phyloP scores from a whole-genome alignment of 2,113 vertebrate genomes.

The human region DNA sequence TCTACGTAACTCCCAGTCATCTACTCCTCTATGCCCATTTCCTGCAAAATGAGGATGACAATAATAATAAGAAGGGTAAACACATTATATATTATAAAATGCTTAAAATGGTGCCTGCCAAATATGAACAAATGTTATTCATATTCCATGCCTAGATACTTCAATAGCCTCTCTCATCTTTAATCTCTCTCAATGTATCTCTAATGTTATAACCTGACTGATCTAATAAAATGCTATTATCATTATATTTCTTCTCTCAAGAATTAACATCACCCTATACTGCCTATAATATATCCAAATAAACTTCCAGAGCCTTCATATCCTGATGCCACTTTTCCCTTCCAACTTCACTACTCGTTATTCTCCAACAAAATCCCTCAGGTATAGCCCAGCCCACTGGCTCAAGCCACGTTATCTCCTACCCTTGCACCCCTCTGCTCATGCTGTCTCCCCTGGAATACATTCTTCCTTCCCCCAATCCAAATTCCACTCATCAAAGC shows the following conservation, averaged over 20 bases:
- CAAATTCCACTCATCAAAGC: background rate
- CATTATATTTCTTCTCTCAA: constrained; percentile 5
- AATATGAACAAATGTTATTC: background rate
- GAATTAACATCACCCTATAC: background rate
- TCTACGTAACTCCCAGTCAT: background rate
- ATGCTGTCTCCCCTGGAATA: background rate
- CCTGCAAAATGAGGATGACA: constrained; percentile 6
- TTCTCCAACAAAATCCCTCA: constrained; percentile 1
- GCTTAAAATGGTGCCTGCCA: background rate
- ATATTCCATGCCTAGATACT: background rate
- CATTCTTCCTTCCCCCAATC: background rate
- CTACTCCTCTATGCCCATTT: background rate
- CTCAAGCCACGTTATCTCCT: background rate
- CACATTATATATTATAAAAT: background rate
- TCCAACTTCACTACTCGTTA: background rate
- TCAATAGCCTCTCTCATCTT: background rate
- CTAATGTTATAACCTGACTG: background rate
- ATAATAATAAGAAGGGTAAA: background rate
- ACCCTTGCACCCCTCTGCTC: background rate
- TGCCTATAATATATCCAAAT: background rate
- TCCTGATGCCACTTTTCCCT: background rate
- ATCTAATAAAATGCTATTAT: constrained; percentile 14
- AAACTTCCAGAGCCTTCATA: background rate
- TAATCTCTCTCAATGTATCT: background rate
- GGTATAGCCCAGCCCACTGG: background rate